These are phyloP conservation scores for Euthynnus affinis DNA, from an alignment of 2,797 vertebrate genomes.

Conservation along the genomic window DNA sequence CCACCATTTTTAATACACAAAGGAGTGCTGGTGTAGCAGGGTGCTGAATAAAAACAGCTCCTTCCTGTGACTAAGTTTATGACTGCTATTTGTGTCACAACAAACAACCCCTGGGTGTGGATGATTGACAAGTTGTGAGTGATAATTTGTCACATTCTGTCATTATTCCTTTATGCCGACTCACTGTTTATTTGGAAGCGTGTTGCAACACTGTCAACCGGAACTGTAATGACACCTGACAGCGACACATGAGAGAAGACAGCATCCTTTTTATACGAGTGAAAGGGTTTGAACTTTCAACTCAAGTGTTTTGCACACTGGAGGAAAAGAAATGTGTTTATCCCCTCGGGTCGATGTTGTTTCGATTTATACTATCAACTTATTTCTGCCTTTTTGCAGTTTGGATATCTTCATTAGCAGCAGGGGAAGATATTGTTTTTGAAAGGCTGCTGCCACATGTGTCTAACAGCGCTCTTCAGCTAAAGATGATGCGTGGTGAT, in stretches of 20 bases:
- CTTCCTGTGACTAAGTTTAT: constrained; percentile 64
- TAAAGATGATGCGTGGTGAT: constrained; percentile 12
- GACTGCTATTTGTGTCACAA: constrained; percentile 77
- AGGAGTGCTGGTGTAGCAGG: constrained; percentile 27
- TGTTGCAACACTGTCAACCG: constrained; percentile 48
- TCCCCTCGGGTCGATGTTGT: constrained; percentile 17
- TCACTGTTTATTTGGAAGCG: constrained; percentile 59
- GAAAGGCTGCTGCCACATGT: constrained; percentile 4
- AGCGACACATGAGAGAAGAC: constrained; percentile 56
- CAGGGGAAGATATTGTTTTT: not conserved
- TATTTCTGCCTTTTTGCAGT: constrained; percentile 15
- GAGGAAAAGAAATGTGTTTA: constrained; percentile 17
- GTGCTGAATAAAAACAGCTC: constrained; percentile 50
- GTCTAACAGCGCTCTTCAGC: constrained; percentile 3
- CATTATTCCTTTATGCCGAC: constrained; percentile 69
- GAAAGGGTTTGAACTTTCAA: constrained; percentile 63
- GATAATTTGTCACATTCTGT: constrained; percentile 77
- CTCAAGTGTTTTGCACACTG: constrained; percentile 29
- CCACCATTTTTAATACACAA: constrained; percentile 22
- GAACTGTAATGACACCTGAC: constrained; percentile 66
- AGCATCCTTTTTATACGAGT: constrained; percentile 30
- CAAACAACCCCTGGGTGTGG: constrained; percentile 72
- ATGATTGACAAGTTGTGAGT: constrained; percentile 76
- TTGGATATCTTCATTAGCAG: constrained; percentile 25
- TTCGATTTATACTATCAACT: constrained; percentile 9